These are phyloP conservation scores for Kryptolebias marmoratus DNA, from an alignment of 2,113 vertebrate genomes.

Conservation along the genomic window DNA sequence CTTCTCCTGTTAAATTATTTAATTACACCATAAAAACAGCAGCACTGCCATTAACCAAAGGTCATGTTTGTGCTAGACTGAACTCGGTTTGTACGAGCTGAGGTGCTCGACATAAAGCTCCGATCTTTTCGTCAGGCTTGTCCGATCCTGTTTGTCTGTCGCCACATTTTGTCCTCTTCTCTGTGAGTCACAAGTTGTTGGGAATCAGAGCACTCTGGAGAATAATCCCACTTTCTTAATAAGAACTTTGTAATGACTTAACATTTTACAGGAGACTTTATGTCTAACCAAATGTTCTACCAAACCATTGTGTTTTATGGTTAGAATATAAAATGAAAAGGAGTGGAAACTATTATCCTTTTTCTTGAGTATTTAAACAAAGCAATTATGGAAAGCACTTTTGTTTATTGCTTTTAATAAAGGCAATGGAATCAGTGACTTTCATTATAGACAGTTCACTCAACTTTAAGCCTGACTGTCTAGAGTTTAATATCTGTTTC, in stretches of 20 bases:
- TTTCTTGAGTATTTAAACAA: constrained; percentile 18
- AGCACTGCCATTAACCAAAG: constrained; percentile 51
- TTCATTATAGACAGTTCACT: no score
- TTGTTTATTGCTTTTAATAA: constrained; percentile 19
- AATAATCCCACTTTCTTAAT: constrained; percentile 13
- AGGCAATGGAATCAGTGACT: background rate
- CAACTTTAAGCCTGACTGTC: background rate
- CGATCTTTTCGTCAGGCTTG: constrained; percentile 23
- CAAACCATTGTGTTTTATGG: constrained; percentile 48
- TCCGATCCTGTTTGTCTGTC: constrained; percentile 20
- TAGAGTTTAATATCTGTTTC: background rate
- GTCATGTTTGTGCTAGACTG: constrained; percentile 39
- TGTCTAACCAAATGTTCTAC: constrained; percentile 35
- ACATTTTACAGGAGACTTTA: background rate
- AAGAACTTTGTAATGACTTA: background rate
- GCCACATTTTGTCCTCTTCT: background rate
- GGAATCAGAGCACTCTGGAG: constrained; percentile 17
- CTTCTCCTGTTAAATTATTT: constrained; percentile 38
- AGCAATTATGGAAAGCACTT: constrained; percentile 9
- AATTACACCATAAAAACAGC: constrained; percentile 68
- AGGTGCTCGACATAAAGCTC: constrained; percentile 19
- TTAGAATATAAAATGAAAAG: constrained; percentile 3
- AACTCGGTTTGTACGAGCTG: constrained; percentile 21
- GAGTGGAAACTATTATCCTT: constrained; percentile 69
- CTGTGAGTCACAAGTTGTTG: background rate